A percentile compares a stretch with the other conserved stretches of the same genome.
Evolutionary conservation across 2,797 vertebrate genomes (phyloP).

Genomic region (Vultur gryphus): DNA sequence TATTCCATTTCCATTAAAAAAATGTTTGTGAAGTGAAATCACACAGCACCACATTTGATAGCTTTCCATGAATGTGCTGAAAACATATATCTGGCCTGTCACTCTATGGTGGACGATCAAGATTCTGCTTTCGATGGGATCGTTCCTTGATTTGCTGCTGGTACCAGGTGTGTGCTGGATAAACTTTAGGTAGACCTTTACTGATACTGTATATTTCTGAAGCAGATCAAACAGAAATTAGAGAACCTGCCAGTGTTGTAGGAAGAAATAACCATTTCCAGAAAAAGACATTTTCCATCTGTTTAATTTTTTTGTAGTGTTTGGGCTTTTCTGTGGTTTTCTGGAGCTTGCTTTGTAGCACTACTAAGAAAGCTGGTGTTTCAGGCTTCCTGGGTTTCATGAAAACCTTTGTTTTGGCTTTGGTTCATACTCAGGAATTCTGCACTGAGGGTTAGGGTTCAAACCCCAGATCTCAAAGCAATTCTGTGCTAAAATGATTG

Average conservation of each 20-base stretch:
- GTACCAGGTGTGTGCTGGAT: background rate
- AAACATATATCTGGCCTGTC: background rate
- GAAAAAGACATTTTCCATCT: background rate
- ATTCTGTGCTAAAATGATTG: slow-evolving; percentile 28
- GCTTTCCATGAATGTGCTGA: background rate
- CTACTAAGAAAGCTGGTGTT: slow-evolving; percentile 1
- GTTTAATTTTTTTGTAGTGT: background rate
- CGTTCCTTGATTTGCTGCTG: background rate
- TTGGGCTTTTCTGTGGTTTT: background rate
- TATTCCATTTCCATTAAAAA: background rate
- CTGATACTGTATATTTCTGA: background rate
- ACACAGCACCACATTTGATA: background rate
- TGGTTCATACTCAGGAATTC: slow-evolving; percentile 29
- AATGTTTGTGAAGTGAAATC: background rate
- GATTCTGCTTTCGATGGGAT: background rate
- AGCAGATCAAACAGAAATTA: slow-evolving; percentile 19
- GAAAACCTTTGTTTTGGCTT: slow-evolving; percentile 45
- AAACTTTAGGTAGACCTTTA: background rate
- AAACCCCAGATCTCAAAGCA: slow-evolving; percentile 48
- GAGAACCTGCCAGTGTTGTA: background rate
- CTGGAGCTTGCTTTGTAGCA: background rate
- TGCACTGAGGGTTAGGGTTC: slow-evolving; percentile 1
- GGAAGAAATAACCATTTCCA: background rate
- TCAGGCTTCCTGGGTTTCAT: slow-evolving; percentile 16
- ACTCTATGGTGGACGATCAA: background rate